Conservation (phyloP, 1,140 invertebrate species). For the Pseudomyrmex concolor region DNA sequence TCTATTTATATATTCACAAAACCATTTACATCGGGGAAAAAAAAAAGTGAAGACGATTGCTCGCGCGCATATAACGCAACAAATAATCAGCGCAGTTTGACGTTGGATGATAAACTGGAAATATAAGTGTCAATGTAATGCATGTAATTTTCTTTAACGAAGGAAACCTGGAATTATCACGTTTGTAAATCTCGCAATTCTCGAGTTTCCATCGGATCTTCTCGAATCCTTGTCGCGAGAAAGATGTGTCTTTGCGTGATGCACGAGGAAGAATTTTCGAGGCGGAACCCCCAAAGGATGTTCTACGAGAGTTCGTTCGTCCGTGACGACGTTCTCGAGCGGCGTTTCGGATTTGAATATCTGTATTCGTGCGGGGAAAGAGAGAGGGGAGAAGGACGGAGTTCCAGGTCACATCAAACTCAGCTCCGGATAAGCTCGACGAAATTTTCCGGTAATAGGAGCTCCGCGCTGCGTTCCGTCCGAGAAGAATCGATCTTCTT, state of each 20-base stretch:
- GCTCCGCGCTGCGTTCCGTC: not conserved
- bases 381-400: not conserved
- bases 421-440: constrained; percentile 10
- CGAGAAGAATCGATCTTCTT: constrained; percentile 45
- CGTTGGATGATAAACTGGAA: not conserved
- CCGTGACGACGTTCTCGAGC: constrained; percentile 6
- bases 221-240: not conserved
- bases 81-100: not conserved
- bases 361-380: constrained; percentile 13
- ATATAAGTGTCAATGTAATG: not conserved
- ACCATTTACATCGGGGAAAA: not conserved
- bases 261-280: constrained; percentile 33
- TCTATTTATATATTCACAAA: not conserved
- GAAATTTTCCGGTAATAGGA: constrained; percentile 23
- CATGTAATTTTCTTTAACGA: constrained; percentile 48
- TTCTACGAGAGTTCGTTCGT: constrained; percentile 45
- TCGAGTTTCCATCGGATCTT: constrained; percentile 39
- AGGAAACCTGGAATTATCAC: constrained; percentile 26
- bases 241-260: not conserved
- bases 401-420: constrained; percentile 28
- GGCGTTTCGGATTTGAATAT: constrained; percentile 37
- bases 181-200: constrained; percentile 57
- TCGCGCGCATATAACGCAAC: not conserved
- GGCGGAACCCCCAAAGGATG: constrained; percentile 8
- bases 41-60: not conserved